Evolutionary conservation across 2,797 vertebrate genomes (phyloP), one percentile per base, ranked within the genome.

Genomic region (Myiotriccus ornatus): DNA sequence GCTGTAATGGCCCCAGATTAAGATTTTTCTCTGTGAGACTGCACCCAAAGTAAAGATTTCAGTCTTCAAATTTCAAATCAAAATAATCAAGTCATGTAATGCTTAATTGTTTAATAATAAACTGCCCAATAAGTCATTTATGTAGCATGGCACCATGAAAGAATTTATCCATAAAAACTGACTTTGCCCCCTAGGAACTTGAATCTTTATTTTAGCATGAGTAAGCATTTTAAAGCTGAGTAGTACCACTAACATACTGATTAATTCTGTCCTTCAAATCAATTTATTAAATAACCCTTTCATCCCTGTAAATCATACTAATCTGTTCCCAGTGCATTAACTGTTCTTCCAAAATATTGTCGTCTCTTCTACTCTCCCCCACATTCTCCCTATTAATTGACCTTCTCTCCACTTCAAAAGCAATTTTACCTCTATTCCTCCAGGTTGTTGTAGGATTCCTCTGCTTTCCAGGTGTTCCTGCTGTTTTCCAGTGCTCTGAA

Each of bases 211-310:
- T 94, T 71, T 69, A 67, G 24, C 22, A n/a, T 34, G 4, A 78
- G 37, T 71, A 89, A 92, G 44, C 49, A 47, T 79, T 89, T 87
- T 68, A 52, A 90, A 93, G 28, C 52, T 41, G 34, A 81, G 11
- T 71, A 74, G 34, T 32, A 47, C 43, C 60, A 64, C 44, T 64
- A 85, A 77, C 14, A 74, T 71, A 85, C 43, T 88, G 77, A 91
- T 84, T 90, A 84, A 70, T 77, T 94, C 20, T 80, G 35, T 63
- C 28, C 10, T 85, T 35, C 68, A 64, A 50, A 80, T 67, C 47
- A 71, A 30, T 79, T 92, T 41, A 34, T 53, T 80, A 14, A 11
- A 14, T 77, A 85, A 70, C 7, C 12, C 16, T 77, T 35, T 56
- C 27, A 57, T 37, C 52, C 30, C 37, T 50, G 6, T 6, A 82